A percentile compares a stretch with the other conserved stretches of the same genome.
phyloP scores from a whole-genome alignment of 2,113 vertebrate genomes.

The Isurus oxyrinchus region DNA sequence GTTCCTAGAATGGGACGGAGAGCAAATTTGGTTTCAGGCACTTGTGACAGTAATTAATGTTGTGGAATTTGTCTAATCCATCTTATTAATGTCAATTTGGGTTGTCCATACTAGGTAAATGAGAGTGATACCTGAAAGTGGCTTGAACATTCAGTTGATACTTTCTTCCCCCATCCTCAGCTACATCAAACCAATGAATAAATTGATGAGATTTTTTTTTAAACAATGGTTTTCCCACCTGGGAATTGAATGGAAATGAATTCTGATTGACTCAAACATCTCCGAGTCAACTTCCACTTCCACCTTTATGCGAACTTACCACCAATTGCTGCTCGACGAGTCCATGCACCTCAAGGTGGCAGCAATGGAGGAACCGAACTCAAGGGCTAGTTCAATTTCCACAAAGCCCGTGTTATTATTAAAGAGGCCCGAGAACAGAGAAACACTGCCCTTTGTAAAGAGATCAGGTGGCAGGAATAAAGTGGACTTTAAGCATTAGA shows the following conservation, averaged over 20 bases:
- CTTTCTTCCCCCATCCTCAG: too few species aligned
- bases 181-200: too few species aligned
- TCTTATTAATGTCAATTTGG: too few species aligned
- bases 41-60: too few species aligned
- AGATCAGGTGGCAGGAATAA: background rate
- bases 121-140: background rate
- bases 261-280: background rate
- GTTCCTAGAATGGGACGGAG: background rate
- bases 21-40: too few species aligned
- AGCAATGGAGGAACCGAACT: background rate
- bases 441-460: background rate
- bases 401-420: background rate
- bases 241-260: background rate
- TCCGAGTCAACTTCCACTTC: background rate
- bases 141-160: background rate
- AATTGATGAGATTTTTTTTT: background rate
- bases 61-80: too few species aligned
- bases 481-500: background rate
- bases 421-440: background rate
- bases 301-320: background rate
- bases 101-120: too few species aligned
- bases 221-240: background rate
- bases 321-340: background rate
- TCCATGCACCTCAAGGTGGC: background rate
- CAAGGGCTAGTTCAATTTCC: background rate